Evolutionary conservation across 2,888 invertebrate species (phyloP).

Genomic region (Meteorus cinctellus): DNA sequence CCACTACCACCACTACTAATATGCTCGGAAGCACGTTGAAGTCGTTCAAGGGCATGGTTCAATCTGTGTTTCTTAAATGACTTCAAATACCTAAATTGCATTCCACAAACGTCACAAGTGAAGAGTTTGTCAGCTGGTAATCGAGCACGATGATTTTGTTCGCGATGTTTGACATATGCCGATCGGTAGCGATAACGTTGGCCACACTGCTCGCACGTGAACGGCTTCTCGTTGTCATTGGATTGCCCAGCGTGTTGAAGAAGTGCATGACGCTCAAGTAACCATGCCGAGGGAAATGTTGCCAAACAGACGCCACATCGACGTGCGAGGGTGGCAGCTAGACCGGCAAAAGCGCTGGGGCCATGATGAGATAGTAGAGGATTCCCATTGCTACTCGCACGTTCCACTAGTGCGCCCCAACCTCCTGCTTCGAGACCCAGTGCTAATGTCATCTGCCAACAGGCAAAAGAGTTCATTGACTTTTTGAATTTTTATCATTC

Average conservation of each 20-base stretch:
- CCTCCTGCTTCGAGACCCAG: conserved; percentile 72
- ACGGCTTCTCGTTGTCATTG: conserved; percentile 86
- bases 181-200: conserved; percentile 92
- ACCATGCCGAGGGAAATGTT: conserved; percentile 90
- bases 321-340: conserved; percentile 70
- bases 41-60: conserved; percentile 88
- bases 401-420: conserved; percentile 72
- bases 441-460: conserved; percentile 68
- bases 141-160: conserved; percentile 91
- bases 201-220: conserved; percentile 93
- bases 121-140: conserved; percentile 92
- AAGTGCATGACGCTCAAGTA: conserved; percentile 88
- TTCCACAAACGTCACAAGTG: conserved; percentile 93
- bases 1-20: conserved; percentile 47
- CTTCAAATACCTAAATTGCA: conserved; percentile 92
- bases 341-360: conserved; percentile 60
- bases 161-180: conserved; percentile 88
- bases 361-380: conserved; percentile 43
- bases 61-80: conserved; percentile 92
- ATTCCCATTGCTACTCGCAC: conserved; percentile 71
- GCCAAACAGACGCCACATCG: conserved; percentile 90
- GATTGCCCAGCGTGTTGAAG: conserved; percentile 84
- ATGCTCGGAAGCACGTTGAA: conserved; percentile 78
- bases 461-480: conserved; percentile 39
- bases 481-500: neutral